Percentiles rank a stretch among this genome's conserved stretches.
These are phyloP conservation scores for Palythoa grandis DNA, from an alignment of 92 coral and sea anemone species.

Conservation along the genomic window DNA sequence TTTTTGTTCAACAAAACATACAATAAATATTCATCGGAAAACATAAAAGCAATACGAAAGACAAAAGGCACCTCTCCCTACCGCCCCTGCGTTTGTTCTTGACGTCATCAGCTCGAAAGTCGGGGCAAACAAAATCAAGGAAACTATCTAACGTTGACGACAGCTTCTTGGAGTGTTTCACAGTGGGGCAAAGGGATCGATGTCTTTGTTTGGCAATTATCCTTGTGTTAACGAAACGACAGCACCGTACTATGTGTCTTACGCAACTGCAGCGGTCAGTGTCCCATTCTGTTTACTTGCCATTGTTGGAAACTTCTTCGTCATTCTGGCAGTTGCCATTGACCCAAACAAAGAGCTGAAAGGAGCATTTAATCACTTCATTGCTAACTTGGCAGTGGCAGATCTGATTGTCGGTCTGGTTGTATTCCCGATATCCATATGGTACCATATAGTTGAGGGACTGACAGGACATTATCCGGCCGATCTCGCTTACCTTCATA, in stretches of 20 bases:
- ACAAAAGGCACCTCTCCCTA: neutral
- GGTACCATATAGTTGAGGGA: slow-evolving; percentile 72
- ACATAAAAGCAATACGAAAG: no score
- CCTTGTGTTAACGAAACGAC: slow-evolving; percentile 70
- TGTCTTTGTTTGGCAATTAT: slow-evolving; percentile 76
- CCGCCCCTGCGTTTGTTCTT: neutral
- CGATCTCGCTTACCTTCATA: slow-evolving; percentile 50
- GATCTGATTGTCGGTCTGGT: slow-evolving; percentile 75
- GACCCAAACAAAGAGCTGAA: slow-evolving; percentile 84
- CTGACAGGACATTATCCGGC: slow-evolving; percentile 46
- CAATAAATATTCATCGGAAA: no score
- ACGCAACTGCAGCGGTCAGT: slow-evolving; percentile 60
- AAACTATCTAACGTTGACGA: neutral
- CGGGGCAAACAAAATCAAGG: neutral
- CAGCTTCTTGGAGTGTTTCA: no score
- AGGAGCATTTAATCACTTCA: slow-evolving; percentile 75
- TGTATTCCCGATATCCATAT: slow-evolving; percentile 68
- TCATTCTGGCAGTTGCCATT: slow-evolving; percentile 71
- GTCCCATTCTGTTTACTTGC: slow-evolving; percentile 59
- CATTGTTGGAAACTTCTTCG: slow-evolving; percentile 72
- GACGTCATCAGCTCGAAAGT: no score
- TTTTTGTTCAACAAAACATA: no score
- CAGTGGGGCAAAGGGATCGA: neutral
- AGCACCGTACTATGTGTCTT: slow-evolving; percentile 73
- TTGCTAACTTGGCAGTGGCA: slow-evolving; percentile 79